Evolutionary conservation across 2,113 vertebrate species (phyloP).

Genomic region (Mormyrus iriodes): DNA sequence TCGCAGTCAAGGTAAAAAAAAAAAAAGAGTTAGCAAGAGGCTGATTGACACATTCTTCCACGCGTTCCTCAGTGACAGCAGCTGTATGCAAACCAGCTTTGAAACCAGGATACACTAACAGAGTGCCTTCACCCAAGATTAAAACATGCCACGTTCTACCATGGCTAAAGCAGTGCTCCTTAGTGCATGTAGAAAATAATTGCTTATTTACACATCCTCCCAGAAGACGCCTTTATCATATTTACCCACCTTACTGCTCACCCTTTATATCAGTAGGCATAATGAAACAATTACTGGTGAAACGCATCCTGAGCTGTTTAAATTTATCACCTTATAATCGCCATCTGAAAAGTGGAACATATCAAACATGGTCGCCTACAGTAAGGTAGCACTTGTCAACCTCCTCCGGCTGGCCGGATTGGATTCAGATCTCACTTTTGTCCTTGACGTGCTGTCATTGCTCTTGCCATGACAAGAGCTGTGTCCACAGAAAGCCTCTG

Average conservation of each 20-base stretch:
- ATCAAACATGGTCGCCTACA: background rate
- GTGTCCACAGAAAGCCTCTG: background rate
- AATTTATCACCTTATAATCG: background rate
- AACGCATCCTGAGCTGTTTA: background rate
- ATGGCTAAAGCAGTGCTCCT: background rate
- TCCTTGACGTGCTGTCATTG: background rate
- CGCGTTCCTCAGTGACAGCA: background rate
- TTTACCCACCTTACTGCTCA: background rate
- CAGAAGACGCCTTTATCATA: background rate
- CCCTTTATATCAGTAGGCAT: background rate
- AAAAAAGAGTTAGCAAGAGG: background rate
- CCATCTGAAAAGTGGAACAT: background rate
- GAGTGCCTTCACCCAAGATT: background rate
- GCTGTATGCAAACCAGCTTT: background rate
- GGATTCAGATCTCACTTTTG: background rate
- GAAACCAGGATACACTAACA: background rate
- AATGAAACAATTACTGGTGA: slow-evolving; percentile 4
- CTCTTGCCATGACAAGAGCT: background rate
- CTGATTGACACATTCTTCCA: background rate
- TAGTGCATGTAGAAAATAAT: background rate
- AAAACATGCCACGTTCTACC: background rate
- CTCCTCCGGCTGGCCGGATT: background rate
- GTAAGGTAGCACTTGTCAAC: background rate
- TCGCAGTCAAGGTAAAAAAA: background rate
- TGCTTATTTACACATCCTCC: background rate